Base-by-base conservation (phyloP, 1,140 invertebrate genomes). In the Drosophila auraria region DNA sequence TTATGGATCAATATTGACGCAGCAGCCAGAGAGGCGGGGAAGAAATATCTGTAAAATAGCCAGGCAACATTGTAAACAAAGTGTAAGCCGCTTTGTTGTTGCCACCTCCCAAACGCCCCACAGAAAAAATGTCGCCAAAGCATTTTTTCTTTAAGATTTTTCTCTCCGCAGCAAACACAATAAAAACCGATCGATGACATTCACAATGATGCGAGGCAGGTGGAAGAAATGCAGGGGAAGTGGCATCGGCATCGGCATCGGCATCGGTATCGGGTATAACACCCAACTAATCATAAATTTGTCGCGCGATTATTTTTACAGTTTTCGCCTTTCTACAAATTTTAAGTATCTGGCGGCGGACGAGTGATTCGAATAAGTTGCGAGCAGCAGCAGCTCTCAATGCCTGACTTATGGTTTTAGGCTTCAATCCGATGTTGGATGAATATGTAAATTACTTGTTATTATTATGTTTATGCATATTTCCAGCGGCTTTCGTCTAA, bases 61-160 rank as follows among this genome's bases (percentile, higher is more conserved):
- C 81, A 89, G 81, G 84, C 87, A 91, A 90, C 86, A 90, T 82
- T 90, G 86, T 90, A 90, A 90, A 90, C 86, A 90, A 91, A 91
- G 76, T 91, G 83, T 91, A 90, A 90, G 86, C 87, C 82, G 86
- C 86, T 91, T 87, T 80, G 80, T 76, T 70, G 68, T 42, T 65
- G 62, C 69, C 74, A 81, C 60, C 75, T 61, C 30, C 77, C 53
- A 47, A 56, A 65, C 49, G 62, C 53, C 45, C 25, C 56, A 51
- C 30, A 50, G 47, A 14, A 44, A 40, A 50, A 71, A 38, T 80
- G 80, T 87, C 79, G 78, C 83, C 71, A 87, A 86, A 61, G 62
- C 63, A 87, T 87, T 87, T 76, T 75, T 58, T 56, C 63, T 64
- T 81, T 84, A 72, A 53, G 80, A 71, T 80, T 78, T 75, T 71